Conservation (phyloP, 1,140 invertebrate species). For the Theocolax elegans region DNA sequence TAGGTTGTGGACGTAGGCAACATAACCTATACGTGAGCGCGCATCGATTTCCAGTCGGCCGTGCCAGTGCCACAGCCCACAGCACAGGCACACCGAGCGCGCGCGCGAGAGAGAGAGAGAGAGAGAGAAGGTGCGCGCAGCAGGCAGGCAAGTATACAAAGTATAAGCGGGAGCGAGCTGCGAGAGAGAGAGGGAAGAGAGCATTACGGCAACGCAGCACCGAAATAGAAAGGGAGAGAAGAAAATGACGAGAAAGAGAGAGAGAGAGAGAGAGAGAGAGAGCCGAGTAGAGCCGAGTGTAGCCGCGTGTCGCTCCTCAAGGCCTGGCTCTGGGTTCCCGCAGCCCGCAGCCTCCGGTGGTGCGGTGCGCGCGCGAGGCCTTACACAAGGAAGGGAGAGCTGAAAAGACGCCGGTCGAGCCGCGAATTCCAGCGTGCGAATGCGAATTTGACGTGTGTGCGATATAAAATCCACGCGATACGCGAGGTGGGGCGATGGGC, state of each 20-base stretch:
- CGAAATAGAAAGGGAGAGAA: conserved; percentile 3
- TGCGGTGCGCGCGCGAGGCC: conserved; percentile 5
- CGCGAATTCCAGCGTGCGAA: too few relatives aligned
- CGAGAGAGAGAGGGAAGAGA: too few relatives aligned
- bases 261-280: neutral
- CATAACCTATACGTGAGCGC: conserved; percentile 47
- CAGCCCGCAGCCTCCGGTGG: conserved; percentile 29
- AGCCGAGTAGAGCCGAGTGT: neutral
- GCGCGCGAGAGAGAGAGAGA: conserved; percentile 18
- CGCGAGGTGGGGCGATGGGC: too few relatives aligned
- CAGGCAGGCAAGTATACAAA: too few relatives aligned
- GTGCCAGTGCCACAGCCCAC: too few relatives aligned
- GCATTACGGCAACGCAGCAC: neutral
- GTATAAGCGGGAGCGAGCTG: too few relatives aligned
- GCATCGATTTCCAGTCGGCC: conserved; percentile 65
- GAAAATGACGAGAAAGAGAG: conserved; percentile 18
- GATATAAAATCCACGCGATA: too few relatives aligned
- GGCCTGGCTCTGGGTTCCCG: conserved; percentile 36
- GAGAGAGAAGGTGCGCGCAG: too few relatives aligned
- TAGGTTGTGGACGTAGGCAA: conserved; percentile 40
- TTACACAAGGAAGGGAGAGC: too few relatives aligned
- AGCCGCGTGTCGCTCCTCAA: conserved; percentile 15
- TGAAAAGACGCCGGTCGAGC: too few relatives aligned
- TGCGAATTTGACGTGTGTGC: too few relatives aligned
- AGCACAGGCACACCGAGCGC: too few relatives aligned